Conservation (phyloP, 2,113 vertebrate genomes). For the Petaurus breviceps region DNA sequence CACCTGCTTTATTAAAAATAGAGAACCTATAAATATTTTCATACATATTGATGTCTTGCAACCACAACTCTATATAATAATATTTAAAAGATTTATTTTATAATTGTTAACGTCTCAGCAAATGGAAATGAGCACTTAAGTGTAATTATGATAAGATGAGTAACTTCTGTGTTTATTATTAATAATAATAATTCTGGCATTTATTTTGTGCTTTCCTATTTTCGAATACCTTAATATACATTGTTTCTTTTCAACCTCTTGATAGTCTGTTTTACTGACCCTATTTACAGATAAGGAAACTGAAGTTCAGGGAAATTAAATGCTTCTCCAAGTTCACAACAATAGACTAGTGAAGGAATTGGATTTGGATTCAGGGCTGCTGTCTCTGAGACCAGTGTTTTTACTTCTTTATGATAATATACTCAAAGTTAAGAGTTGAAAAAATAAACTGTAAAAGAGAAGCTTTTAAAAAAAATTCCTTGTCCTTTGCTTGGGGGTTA, state of each 20-base stretch:
- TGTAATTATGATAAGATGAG: not conserved
- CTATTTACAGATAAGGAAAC: not conserved
- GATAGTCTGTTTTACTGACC: not conserved
- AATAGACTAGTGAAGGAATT: not conserved
- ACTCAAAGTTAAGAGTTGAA: not conserved
- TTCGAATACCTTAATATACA: not conserved
- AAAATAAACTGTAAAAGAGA: not conserved
- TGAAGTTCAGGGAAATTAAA: not conserved
- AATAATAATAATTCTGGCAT: not conserved
- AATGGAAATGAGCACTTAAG: not conserved
- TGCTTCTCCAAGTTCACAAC: not conserved
- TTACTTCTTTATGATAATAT: not conserved
- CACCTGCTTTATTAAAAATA: too few relatives aligned
- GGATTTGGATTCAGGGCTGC: not conserved
- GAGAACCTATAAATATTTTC: not conserved
- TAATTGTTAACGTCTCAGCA: not conserved
- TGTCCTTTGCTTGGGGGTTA: not conserved
- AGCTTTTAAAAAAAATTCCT: not conserved
- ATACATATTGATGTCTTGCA: not conserved
- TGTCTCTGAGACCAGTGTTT: not conserved
- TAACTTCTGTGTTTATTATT: not conserved
- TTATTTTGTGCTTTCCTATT: not conserved
- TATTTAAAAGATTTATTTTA: not conserved
- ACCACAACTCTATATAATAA: not conserved
- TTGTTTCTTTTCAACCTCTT: not conserved